Percentiles rank a stretch among this genome's conserved stretches.
Evolutionary conservation across 1,140 invertebrate species (phyloP).

Genomic region (Drosophila orena): DNA sequence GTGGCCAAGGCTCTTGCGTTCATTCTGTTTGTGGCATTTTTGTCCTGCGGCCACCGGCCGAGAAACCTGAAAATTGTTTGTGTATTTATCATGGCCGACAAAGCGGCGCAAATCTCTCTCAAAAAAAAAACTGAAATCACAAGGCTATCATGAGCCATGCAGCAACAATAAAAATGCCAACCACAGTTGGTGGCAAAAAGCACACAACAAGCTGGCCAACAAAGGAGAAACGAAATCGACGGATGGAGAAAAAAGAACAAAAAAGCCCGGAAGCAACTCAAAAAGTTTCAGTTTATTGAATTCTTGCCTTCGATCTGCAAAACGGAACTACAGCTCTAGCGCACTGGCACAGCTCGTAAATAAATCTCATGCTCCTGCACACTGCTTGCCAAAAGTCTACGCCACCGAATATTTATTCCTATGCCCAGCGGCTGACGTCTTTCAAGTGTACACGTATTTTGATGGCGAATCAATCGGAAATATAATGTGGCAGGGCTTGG

Average conservation of each 20-base stretch:
- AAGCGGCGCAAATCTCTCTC: slow-evolving; percentile 75
- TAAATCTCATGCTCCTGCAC: slow-evolving; percentile 45
- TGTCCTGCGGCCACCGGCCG: slow-evolving; percentile 74
- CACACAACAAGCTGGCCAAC: slow-evolving; percentile 47
- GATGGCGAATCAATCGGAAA: slow-evolving; percentile 48
- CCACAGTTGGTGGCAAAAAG: slow-evolving; percentile 73
- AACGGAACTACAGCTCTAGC: slow-evolving; percentile 40
- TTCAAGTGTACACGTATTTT: slow-evolving; percentile 31
- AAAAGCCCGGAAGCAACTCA: slow-evolving; percentile 50
- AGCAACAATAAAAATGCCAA: slow-evolving; percentile 76
- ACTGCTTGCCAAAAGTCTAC: slow-evolving; percentile 46
- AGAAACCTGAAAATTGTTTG: slow-evolving; percentile 78
- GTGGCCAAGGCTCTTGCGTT: slow-evolving; percentile 33
- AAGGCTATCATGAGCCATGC: slow-evolving; percentile 69
- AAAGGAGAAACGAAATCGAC: slow-evolving; percentile 31
- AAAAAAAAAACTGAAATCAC: slow-evolving; percentile 65
- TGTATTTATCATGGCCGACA: slow-evolving; percentile 81
- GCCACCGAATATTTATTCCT: slow-evolving; percentile 7
- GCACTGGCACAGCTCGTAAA: slow-evolving; percentile 15
- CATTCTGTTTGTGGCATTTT: slow-evolving; percentile 51
- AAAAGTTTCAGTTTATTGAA: slow-evolving; percentile 74
- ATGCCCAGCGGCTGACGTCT: slow-evolving; percentile 1
- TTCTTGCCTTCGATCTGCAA: slow-evolving; percentile 69
- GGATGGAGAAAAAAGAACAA: slow-evolving; percentile 2
- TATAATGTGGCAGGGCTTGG: slow-evolving; percentile 1